A percentile compares a stretch with the other conserved stretches of the same genome.
Evolutionary conservation across 2,888 invertebrate species (phyloP).

Genomic region (Alcis repandata): DNA sequence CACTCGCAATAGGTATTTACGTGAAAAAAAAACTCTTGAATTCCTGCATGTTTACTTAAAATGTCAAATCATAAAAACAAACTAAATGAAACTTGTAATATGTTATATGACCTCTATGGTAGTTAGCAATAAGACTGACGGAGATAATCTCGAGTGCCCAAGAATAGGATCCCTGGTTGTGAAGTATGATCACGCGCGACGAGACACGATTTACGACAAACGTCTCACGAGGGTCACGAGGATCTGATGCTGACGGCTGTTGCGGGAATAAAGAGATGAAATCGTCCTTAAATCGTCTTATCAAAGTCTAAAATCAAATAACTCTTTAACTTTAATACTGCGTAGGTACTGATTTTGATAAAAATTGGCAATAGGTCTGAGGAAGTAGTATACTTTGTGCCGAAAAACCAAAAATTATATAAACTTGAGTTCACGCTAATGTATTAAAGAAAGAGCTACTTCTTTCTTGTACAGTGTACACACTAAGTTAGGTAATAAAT

Average conservation of each 20-base stretch:
- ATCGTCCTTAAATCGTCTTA: neutral
- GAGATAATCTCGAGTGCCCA: no score
- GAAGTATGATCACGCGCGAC: slow-evolving; percentile 17
- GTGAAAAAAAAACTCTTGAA: neutral
- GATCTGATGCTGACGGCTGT: neutral
- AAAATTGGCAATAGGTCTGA: no score
- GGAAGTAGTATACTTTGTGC: no score
- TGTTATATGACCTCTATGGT: neutral
- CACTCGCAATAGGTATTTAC: neutral
- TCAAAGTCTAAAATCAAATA: no score
- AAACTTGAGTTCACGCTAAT: no score
- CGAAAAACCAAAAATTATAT: no score
- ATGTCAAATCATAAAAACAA: neutral
- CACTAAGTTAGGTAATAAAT: no score
- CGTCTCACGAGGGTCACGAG: slow-evolving; percentile 13
- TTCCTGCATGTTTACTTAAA: neutral
- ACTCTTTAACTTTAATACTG: no score
- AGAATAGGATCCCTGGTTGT: neutral
- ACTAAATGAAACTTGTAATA: neutral
- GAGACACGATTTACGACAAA: slow-evolving; percentile 16
- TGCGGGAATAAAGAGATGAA: neutral
- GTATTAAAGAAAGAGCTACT: no score
- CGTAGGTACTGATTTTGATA: no score
- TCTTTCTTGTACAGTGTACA: no score
- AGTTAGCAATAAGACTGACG: neutral